A percentile compares a stretch with the other conserved stretches of the same genome.
Conservation (phyloP, 2,888 invertebrate genomes). For the Chrysodeixis includens region DNA sequence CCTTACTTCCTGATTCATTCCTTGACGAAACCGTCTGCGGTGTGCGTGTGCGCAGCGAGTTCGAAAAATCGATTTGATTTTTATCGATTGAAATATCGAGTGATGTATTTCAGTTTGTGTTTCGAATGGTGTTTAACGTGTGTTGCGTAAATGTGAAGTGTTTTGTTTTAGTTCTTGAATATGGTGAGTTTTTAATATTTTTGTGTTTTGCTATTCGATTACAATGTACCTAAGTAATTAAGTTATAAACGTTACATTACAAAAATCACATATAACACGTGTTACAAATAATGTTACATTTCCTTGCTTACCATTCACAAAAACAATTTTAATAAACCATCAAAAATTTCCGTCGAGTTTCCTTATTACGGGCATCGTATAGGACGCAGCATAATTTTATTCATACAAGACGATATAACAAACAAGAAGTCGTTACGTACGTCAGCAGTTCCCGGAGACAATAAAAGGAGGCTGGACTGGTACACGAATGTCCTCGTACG, state of each 20-base stretch:
- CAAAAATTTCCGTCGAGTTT: conserved; percentile 63
- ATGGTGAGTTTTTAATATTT: conserved; percentile 25
- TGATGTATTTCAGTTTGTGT: conserved; percentile 33
- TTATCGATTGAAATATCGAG: conserved; percentile 19
- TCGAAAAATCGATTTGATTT: conserved; percentile 63
- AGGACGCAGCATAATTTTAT: conserved; percentile 75
- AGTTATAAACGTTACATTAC: too few species aligned
- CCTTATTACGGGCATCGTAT: conserved; percentile 73
- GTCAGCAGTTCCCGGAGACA: conserved; percentile 83
- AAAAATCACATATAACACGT: not conserved
- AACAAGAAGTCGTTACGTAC: conserved; percentile 75
- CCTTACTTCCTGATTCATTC: conserved; percentile 87
- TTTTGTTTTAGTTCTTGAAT: conserved; percentile 21
- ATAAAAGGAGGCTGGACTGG: conserved; percentile 86
- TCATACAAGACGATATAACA: conserved; percentile 77
- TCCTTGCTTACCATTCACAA: conserved; percentile 32
- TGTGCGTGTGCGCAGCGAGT: conserved; percentile 86
- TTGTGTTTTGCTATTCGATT: too few species aligned
- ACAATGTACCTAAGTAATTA: too few species aligned
- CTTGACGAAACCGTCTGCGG: conserved; percentile 78
- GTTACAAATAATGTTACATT: conserved; percentile 11
- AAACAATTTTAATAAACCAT: conserved; percentile 55
- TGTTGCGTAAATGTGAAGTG: too few species aligned
- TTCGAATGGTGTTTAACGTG: conserved; percentile 19
- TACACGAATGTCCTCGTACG: conserved; percentile 80